A percentile compares a stretch with the other conserved stretches of the same genome.
Evolutionary conservation across 2,113 vertebrate genomes (phyloP).

Genomic region (Ictalurus furcatus): DNA sequence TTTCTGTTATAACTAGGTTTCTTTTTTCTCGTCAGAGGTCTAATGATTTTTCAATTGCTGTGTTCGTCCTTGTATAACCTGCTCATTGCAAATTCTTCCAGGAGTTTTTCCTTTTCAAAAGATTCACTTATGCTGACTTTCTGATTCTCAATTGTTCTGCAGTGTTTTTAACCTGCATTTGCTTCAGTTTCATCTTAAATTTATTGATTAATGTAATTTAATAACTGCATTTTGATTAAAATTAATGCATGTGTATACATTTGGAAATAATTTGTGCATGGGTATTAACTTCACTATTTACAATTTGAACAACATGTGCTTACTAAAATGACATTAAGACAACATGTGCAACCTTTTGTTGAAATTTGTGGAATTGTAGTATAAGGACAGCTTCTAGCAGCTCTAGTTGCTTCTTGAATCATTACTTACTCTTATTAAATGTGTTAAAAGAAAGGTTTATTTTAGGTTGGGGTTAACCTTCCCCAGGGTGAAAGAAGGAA

Average conservation of each 20-base stretch:
- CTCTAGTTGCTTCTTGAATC: not conserved
- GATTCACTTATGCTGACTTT: not conserved
- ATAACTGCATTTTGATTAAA: not conserved
- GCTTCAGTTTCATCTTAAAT: not conserved
- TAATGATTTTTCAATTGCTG: constrained; percentile 23
- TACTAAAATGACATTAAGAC: not conserved
- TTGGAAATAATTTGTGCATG: not conserved
- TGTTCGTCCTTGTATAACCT: constrained; percentile 16
- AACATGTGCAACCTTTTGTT: not conserved
- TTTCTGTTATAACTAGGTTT: constrained; percentile 2
- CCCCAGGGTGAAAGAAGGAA: constrained; percentile 29
- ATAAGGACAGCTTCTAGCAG: not conserved
- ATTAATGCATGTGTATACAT: not conserved
- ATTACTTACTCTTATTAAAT: constrained; percentile 2
- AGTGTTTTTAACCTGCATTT: not conserved
- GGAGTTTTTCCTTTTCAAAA: not conserved
- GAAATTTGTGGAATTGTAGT: not conserved
- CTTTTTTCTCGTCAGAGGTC: constrained; percentile 12
- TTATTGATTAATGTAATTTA: not conserved
- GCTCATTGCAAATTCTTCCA: not conserved
- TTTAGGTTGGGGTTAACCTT: constrained; percentile 9
- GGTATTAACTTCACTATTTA: not conserved
- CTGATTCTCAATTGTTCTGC: not conserved
- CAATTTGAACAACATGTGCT: not conserved
- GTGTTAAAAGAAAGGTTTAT: constrained; percentile 1